Percentiles rank a stretch among this genome's conserved stretches.
Conservation (phyloP, 30 jellyfish, hydroid and myxozoan species). For the Turritopsis dohrnii region DNA sequence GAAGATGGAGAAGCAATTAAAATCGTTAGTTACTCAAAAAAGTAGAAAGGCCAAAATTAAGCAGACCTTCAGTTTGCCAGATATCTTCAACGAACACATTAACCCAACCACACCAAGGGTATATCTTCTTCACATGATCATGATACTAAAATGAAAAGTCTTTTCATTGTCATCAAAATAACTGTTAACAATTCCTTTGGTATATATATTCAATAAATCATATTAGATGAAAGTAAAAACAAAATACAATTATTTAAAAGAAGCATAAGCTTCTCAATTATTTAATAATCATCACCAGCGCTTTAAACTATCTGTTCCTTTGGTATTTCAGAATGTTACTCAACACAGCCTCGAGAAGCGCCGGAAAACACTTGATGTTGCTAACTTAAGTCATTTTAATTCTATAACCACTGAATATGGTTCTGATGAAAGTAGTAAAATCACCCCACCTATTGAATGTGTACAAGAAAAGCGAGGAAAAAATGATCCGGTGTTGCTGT, state of each 20-base stretch:
- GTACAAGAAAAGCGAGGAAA: constrained; percentile 42
- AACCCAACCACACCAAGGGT: neutral
- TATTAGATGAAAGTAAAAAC: too few relatives aligned
- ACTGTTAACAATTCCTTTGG: too few relatives aligned
- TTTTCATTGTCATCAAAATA: too few relatives aligned
- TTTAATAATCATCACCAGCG: too few relatives aligned
- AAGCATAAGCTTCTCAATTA: too few relatives aligned
- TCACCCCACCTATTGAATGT: neutral
- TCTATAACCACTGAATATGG: neutral
- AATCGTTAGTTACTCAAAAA: constrained; percentile 50
- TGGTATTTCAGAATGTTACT: neutral
- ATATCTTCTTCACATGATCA: too few relatives aligned
- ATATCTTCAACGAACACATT: constrained; percentile 2
- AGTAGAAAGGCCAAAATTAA: constrained; percentile 29
- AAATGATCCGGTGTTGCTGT: constrained; percentile 63
- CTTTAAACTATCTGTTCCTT: neutral
- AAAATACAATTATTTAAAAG: too few relatives aligned
- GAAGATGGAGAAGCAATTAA: constrained; percentile 74
- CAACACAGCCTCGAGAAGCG: neutral
- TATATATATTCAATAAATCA: too few relatives aligned
- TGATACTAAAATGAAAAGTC: too few relatives aligned
- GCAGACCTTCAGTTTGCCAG: constrained; percentile 57
- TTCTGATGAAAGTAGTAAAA: neutral
- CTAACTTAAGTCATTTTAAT: neutral
- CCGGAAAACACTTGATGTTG: neutral